These are phyloP conservation scores for Tanytarsus gracilentus DNA, from an alignment of 2,888 invertebrate genomes.

Conservation along the genomic window DNA sequence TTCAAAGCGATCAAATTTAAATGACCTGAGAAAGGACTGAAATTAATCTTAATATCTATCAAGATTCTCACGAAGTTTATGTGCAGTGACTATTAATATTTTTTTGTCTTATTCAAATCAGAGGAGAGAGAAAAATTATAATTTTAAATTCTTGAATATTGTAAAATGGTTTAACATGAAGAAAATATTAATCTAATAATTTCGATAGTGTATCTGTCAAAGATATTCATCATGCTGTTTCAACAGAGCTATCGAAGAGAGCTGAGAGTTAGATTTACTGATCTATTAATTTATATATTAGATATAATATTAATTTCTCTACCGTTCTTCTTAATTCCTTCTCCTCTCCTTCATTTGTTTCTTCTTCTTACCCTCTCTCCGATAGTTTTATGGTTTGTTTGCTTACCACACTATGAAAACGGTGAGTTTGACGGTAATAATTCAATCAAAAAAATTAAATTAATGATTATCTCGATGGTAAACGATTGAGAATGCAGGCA, in stretches of 20 bases:
- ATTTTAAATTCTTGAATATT: slow-evolving; percentile 10
- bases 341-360: too few species aligned
- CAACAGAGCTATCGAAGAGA: not conserved
- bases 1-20: too few species aligned
- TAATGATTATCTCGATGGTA: slow-evolving; percentile 15
- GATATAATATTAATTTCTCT: slow-evolving; percentile 18
- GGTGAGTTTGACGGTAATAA: slow-evolving; percentile 20
- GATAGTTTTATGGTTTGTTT: not conserved
- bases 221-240: slow-evolving; percentile 23
- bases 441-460: slow-evolving; percentile 28
- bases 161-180: not conserved
- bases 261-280: not conserved
- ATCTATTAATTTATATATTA: slow-evolving; percentile 19
- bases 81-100: slow-evolving; percentile 18
- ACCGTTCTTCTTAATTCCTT: not conserved
- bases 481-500: slow-evolving; percentile 7
- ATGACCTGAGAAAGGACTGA: too few species aligned
- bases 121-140: too few species aligned
- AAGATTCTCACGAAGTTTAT: slow-evolving; percentile 18
- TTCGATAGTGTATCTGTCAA: slow-evolving; percentile 20
- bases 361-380: not conserved
- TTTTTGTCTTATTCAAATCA: not conserved
- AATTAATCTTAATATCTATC: too few species aligned
- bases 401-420: not conserved
- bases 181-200: slow-evolving; percentile 26